Evolutionary conservation across 2,113 vertebrate species (phyloP).

Genomic region (Morphnarchus princeps): DNA sequence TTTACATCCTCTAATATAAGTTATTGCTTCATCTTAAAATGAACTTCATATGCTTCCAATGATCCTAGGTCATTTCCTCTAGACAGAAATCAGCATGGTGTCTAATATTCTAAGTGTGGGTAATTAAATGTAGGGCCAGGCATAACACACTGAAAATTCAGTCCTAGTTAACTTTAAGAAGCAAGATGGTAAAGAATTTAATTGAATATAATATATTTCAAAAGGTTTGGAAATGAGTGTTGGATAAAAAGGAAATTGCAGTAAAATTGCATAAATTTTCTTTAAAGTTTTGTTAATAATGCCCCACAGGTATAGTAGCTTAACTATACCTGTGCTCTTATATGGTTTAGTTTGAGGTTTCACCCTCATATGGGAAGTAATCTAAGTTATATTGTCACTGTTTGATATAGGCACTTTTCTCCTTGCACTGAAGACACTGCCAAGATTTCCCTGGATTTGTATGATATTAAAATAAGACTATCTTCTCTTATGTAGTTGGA

Average conservation of each 20-base stretch:
- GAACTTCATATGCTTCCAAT: slow-evolving; percentile 59
- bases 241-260: slow-evolving; percentile 28
- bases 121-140: slow-evolving; percentile 46
- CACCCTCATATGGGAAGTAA: neutral
- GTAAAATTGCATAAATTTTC: neutral
- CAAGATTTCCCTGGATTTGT: neutral
- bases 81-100: slow-evolving; percentile 66
- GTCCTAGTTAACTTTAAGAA: slow-evolving; percentile 27
- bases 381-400: neutral
- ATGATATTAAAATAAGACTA: neutral
- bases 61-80: slow-evolving; percentile 61
- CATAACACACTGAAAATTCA: slow-evolving; percentile 10
- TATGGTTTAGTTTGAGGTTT: neutral
- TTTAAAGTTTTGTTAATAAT: slow-evolving; percentile 15
- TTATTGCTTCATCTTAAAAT: slow-evolving; percentile 53
- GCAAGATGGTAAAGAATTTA: slow-evolving; percentile 5
- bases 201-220: slow-evolving; percentile 4
- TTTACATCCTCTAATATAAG: slow-evolving; percentile 58
- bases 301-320: neutral
- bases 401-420: neutral
- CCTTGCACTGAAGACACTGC: neutral
- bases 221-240: slow-evolving; percentile 4
- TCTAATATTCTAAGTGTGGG: slow-evolving; percentile 19
- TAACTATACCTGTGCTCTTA: neutral
- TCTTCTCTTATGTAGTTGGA: neutral